Evolutionary conservation across 2,888 invertebrate genomes (phyloP).

Genomic region (Phengaris alcon): DNA sequence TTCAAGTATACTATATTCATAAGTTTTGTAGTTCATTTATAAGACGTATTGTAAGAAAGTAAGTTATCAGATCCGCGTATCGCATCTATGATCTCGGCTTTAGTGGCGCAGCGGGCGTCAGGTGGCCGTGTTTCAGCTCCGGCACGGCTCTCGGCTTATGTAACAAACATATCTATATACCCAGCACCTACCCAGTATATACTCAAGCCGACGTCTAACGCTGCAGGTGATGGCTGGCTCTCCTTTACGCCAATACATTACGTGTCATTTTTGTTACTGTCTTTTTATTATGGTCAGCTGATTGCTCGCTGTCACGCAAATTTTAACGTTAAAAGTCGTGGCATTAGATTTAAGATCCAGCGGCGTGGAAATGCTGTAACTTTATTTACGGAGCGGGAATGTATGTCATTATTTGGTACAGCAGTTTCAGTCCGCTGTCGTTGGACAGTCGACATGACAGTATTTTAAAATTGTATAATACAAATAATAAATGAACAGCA

Average conservation of each 20-base stretch:
- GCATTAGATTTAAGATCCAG: conserved; percentile 25
- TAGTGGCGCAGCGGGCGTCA: conserved; percentile 57
- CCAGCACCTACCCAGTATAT: conserved; percentile 27
- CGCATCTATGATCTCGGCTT: conserved; percentile 21
- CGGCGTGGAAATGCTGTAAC: neutral
- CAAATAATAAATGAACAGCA: neutral
- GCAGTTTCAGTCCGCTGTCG: neutral
- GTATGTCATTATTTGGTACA: conserved; percentile 7
- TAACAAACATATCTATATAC: conserved; percentile 58
- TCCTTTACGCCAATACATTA: conserved; percentile 34
- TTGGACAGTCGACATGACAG: conserved; percentile 6
- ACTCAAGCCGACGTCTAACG: conserved; percentile 38
- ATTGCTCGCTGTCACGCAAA: neutral
- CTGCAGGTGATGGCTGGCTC: conserved; percentile 35
- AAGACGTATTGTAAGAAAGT: no score
- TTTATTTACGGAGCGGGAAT: conserved; percentile 10
- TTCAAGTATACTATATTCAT: no score
- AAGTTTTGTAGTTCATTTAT: no score
- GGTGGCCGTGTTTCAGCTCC: conserved; percentile 77
- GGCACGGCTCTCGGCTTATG: conserved; percentile 68
- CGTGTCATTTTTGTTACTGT: conserved; percentile 19
- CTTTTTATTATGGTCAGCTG: conserved; percentile 30
- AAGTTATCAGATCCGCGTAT: conserved; percentile 21
- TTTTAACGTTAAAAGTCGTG: conserved; percentile 6
- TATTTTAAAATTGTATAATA: conserved; percentile 1